These are phyloP conservation scores for Heterohyrax brucei DNA, from an alignment of 2,797 vertebrate species.

Conservation along the genomic window DNA sequence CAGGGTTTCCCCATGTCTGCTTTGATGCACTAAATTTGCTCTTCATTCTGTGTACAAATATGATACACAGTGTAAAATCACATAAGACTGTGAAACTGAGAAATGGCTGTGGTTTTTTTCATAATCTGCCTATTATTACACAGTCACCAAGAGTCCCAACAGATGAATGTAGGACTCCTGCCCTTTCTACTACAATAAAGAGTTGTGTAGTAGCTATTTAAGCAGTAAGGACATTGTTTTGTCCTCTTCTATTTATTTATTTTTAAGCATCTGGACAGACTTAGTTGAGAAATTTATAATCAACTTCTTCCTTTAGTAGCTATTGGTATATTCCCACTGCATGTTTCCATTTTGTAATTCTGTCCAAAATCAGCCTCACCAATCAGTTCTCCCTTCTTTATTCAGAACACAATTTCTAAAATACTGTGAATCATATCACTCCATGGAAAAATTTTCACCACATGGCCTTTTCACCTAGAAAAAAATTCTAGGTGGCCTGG, in stretches of 20 bases:
- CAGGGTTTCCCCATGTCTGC: neutral
- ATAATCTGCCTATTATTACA: neutral
- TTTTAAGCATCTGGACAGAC: neutral
- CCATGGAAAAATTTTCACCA: neutral
- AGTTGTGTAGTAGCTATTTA: neutral
- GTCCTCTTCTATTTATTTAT: no score
- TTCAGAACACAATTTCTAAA: neutral
- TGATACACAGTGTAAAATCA: no score
- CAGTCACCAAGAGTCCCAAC: neutral
- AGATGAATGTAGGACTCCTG: neutral
- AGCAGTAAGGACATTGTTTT: neutral
- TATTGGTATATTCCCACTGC: neutral
- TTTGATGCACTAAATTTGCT: constrained; percentile 24
- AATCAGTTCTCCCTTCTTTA: neutral
- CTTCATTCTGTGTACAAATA: neutral
- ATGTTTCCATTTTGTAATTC: neutral
- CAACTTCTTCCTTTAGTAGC: neutral
- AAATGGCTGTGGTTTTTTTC: neutral
- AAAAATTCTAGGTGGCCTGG: neutral
- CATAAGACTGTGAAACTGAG: neutral
- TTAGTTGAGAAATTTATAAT: neutral
- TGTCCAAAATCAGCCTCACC: neutral
- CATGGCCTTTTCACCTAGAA: neutral
- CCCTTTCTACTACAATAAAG: neutral
- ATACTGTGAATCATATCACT: neutral